Conservation (phyloP, 2,797 vertebrate species). For the Denticeps clupeoides region DNA sequence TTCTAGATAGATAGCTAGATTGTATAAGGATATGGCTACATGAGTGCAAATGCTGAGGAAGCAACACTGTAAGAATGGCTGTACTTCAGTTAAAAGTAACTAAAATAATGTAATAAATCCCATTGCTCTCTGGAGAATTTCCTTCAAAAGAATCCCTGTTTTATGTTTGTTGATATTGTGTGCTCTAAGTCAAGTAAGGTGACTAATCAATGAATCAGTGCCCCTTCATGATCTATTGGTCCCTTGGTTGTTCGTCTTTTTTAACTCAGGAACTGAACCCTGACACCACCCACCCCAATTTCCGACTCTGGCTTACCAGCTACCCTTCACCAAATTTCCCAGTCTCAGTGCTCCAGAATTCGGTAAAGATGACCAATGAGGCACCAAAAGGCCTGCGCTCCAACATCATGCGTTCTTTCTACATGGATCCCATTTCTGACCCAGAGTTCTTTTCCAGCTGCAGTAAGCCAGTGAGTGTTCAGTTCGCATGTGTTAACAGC, state of each 20-base stretch:
- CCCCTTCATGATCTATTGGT: no score
- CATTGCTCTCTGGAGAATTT: no score
- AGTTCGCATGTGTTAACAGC: neutral
- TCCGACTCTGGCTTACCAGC: constrained; percentile 83
- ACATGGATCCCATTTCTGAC: constrained; percentile 82
- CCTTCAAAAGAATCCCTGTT: no score
- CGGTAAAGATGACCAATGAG: constrained; percentile 88
- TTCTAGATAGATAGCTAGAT: no score
- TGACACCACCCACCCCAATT: constrained; percentile 77
- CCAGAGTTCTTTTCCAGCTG: constrained; percentile 71
- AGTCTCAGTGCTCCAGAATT: constrained; percentile 78
- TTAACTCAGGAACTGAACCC: constrained; percentile 66
- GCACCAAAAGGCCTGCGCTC: constrained; percentile 77
- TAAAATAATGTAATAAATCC: no score
- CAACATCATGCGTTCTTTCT: constrained; percentile 74
- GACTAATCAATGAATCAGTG: constrained; percentile 1
- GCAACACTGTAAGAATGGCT: no score
- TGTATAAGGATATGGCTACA: no score
- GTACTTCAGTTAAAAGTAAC: no score
- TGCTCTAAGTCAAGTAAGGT: neutral
- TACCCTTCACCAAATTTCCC: constrained; percentile 82
- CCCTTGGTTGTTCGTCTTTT: neutral
- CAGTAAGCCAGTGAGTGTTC: constrained; percentile 64
- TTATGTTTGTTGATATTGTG: no score
- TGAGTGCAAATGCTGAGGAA: no score